These are phyloP conservation scores for Omphaloscelis lunosa DNA, from an alignment of 2,888 invertebrate species.

Conservation along the genomic window DNA sequence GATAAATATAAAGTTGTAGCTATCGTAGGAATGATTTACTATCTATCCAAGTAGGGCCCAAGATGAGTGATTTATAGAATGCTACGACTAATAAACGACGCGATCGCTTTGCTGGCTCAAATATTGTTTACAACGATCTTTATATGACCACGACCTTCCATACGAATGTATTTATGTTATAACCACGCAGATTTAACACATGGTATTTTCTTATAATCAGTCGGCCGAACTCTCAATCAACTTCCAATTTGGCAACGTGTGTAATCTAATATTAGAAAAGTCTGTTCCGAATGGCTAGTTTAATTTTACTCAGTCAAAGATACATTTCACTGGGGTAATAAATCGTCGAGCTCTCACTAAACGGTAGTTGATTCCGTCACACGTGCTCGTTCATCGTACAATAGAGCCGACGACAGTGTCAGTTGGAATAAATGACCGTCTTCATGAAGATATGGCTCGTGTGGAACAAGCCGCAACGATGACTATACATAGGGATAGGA, in stretches of 20 bases:
- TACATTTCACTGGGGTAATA: constrained; percentile 74
- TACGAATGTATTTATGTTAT: constrained; percentile 21
- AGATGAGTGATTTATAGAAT: constrained; percentile 79
- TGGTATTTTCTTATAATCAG: constrained; percentile 28
- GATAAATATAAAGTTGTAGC: constrained; percentile 66
- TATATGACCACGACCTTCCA: constrained; percentile 35
- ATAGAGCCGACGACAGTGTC: constrained; percentile 58
- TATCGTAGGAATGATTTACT: constrained; percentile 77
- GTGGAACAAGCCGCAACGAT: constrained; percentile 53
- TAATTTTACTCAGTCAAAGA: constrained; percentile 76
- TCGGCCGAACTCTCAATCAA: constrained; percentile 67
- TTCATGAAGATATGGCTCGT: constrained; percentile 67
- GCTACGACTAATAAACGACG: constrained; percentile 71
- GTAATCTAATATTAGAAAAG: constrained; percentile 78
- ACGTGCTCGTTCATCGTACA: constrained; percentile 67
- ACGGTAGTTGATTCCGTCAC: constrained; percentile 74
- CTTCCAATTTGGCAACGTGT: constrained; percentile 79
- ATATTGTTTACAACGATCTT: constrained; percentile 52
- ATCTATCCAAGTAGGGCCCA: constrained; percentile 74
- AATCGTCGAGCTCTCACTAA: constrained; percentile 74
- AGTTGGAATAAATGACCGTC: constrained; percentile 66
- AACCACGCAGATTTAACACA: constrained; percentile 10
- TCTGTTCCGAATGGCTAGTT: constrained; percentile 70
- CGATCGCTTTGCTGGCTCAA: constrained; percentile 58
- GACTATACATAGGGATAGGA: constrained; percentile 21